Evolutionary conservation across 2,797 vertebrate genomes (phyloP).

Genomic region (Enteromius viviparus): DNA sequence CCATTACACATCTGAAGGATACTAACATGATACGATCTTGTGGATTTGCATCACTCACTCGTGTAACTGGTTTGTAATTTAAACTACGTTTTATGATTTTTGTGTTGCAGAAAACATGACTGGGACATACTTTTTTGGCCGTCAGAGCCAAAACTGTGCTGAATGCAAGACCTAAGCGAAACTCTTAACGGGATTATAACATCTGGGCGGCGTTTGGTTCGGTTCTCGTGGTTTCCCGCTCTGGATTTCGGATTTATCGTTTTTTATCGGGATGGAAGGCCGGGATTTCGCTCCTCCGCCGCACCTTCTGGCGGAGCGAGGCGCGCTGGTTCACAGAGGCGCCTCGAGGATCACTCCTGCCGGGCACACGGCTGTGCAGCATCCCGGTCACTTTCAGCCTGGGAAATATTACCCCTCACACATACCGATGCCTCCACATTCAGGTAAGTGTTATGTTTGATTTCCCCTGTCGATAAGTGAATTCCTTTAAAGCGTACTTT

Average conservation of each 20-base stretch:
- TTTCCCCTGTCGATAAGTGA: constrained; percentile 34
- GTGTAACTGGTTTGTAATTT: constrained; percentile 38
- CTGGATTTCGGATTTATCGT: constrained; percentile 80
- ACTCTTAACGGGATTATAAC: constrained; percentile 83
- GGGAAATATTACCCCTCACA: constrained; percentile 92
- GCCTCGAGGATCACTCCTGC: constrained; percentile 82
- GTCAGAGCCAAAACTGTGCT: constrained; percentile 73
- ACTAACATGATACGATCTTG: constrained; percentile 25
- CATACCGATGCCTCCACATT: constrained; percentile 92
- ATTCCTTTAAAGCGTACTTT: constrained; percentile 25
- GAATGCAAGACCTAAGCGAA: constrained; percentile 75
- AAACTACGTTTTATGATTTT: constrained; percentile 68
- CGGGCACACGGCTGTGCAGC: constrained; percentile 86
- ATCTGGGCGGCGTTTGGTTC: constrained; percentile 73
- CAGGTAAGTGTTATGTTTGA: constrained; percentile 77
- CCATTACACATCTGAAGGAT: constrained; percentile 40
- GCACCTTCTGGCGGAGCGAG: constrained; percentile 90
- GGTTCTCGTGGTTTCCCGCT: constrained; percentile 73
- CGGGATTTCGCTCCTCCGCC: constrained; percentile 93
- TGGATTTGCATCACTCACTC: constrained; percentile 21
- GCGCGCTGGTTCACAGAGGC: constrained; percentile 86
- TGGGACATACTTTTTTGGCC: constrained; percentile 73
- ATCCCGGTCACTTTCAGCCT: constrained; percentile 88
- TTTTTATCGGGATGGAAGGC: constrained; percentile 88
- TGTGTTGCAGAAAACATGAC: constrained; percentile 78